Percentiles rank a stretch among this genome's conserved stretches.
Evolutionary conservation across 2,113 vertebrate species (phyloP).

Genomic region (Chamaetylas fuelleborni): DNA sequence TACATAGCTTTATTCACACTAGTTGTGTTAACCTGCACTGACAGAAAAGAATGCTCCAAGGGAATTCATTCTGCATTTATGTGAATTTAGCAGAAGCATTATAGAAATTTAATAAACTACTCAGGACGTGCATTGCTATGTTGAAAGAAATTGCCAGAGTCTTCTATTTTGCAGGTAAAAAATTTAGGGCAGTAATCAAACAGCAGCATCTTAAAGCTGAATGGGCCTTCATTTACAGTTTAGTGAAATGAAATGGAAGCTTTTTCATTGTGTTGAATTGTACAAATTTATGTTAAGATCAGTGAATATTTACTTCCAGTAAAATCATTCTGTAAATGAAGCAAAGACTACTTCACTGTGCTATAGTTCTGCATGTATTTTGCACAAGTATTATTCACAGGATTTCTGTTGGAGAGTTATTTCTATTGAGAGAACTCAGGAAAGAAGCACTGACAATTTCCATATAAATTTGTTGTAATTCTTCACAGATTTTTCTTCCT

Average conservation of each 20-base stretch:
- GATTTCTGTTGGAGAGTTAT: not conserved
- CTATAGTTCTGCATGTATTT: not conserved
- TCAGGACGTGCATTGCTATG: not conserved
- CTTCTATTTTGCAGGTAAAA: not conserved
- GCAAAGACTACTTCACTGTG: not conserved
- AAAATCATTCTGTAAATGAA: not conserved
- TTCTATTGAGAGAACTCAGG: not conserved
- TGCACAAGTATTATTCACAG: not conserved
- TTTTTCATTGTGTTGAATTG: not conserved
- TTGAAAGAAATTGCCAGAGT: not conserved
- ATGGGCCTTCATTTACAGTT: not conserved
- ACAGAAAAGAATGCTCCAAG: not conserved
- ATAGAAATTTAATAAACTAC: not conserved
- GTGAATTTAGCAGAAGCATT: not conserved
- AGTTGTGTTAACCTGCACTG: not conserved
- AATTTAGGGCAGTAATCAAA: not conserved
- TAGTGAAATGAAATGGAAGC: not conserved
- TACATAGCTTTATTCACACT: not conserved
- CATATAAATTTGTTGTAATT: not conserved
- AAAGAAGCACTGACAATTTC: not conserved
- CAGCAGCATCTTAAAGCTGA: not conserved
- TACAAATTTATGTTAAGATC: not conserved
- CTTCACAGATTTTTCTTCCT: not conserved
- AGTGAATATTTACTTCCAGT: not conserved
- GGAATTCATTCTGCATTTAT: not conserved